Evolutionary conservation across 2,113 vertebrate genomes (phyloP), one percentile per base, ranked within the genome.

Genomic region (Eulemur macaco): DNA sequence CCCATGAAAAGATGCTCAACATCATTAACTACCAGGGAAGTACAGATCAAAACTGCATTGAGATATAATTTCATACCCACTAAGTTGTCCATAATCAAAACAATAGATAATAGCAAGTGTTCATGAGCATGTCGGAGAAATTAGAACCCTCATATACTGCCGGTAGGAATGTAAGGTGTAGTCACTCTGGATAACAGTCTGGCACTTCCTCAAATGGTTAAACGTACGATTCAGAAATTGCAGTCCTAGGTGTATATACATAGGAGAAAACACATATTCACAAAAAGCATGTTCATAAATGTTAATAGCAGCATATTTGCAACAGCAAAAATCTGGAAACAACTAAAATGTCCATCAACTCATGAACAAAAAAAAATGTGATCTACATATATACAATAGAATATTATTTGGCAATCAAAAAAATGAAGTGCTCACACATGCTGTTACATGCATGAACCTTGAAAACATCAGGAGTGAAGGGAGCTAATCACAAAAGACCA

Each of bases 391-490:
- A 37, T 4, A 47, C 14, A 50, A 23, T 4, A 6, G 5, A 23
- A 18, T 31, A 45, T 31, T 9, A 29, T 42, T 29, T 23, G 42
- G 4, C 18, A 74, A 86, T 23, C 25, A 52, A 82, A 60, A 54
- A 92, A 66, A 78, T n/a, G 15, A 58, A n/a, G 10, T 23, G 27
- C 8, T 31, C 23, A 23, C 13, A 82, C 15, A 2, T 9, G 12
- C 27, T 56, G 34, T 3, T 18, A n/a, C 8, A 0, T 0, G 21
- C 7, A 10, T 31, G 20, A 60, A 66, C 34, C 39, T 42, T 34
- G 78, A 34, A 23, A 66, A 88, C 17, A 3, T 6, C 39, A 29
- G 27, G 15, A 77, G 34, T 29, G 9, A 31, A 39, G 66, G 34
- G 54, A 63, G 1, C 45, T 37, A 60, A 37, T 50, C 12, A 63